phyloP scores from a whole-genome alignment of 2,113 vertebrate genomes.

The Cinclus mexicanus region DNA sequence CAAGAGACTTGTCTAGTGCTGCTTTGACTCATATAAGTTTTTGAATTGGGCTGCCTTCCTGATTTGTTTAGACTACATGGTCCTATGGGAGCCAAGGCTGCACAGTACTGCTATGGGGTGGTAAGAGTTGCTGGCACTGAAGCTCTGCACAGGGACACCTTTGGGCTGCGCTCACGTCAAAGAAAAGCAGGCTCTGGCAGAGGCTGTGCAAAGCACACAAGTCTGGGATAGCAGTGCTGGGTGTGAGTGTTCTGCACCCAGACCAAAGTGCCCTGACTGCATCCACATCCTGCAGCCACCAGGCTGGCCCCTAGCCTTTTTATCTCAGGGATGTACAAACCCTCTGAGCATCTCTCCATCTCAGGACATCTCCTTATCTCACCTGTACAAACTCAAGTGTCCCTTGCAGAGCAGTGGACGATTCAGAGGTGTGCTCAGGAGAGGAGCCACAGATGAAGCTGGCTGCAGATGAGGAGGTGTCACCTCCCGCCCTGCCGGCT shows the following conservation, averaged over 20 bases:
- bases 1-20: not conserved
- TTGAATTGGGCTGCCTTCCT: not conserved
- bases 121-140: not conserved
- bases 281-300: fast-evolving
- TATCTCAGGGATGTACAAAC: not conserved
- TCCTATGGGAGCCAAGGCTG: not conserved
- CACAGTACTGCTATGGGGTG: fast-evolving
- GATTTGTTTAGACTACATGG: not conserved
- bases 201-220: not conserved
- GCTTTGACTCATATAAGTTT: not conserved
- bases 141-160: not conserved
- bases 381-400: not conserved
- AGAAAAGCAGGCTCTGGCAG: not conserved
- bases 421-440: not conserved
- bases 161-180: not conserved
- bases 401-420: not conserved
- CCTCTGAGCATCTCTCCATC: not conserved
- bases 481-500: not conserved
- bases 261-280: not conserved
- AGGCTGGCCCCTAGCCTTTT: not conserved
- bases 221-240: not conserved
- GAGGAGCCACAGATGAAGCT: not conserved
- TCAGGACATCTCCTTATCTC: not conserved
- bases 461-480: not conserved
- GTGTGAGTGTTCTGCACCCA: not conserved